Evolutionary conservation across 2,888 invertebrate species (phyloP).

Genomic region (Orthosia cruda): DNA sequence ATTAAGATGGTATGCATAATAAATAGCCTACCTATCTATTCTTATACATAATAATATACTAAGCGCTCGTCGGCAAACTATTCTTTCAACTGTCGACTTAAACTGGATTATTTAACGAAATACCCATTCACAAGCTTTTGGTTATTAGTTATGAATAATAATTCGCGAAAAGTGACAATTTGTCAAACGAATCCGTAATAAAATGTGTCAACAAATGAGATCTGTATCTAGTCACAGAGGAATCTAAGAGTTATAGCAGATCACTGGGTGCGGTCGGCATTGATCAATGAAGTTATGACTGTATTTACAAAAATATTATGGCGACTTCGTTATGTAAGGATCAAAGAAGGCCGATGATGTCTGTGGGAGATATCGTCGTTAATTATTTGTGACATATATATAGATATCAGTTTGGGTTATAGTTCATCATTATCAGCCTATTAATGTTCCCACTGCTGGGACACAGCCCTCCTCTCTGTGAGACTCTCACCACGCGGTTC

Average conservation of each 20-base stretch:
- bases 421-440: too few relatives aligned
- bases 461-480: too few relatives aligned
- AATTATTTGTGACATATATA: neutral
- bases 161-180: constrained; percentile 28
- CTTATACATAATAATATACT: neutral
- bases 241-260: constrained; percentile 1
- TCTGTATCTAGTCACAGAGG: constrained; percentile 9
- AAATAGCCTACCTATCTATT: neutral
- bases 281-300: neutral
- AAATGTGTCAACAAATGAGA: constrained; percentile 12
- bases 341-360: neutral
- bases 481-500: too few relatives aligned
- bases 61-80: neutral
- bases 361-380: neutral
- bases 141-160: constrained; percentile 35
- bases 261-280: constrained; percentile 20
- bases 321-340: neutral
- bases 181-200: constrained; percentile 25
- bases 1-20: neutral
- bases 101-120: constrained; percentile 37
- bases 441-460: too few relatives aligned
- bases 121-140: constrained; percentile 25
- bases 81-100: constrained; percentile 20
- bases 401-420: neutral
- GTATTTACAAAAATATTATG: neutral